These are phyloP conservation scores for Andrena dorsata DNA, from an alignment of 2,888 invertebrate species.

Conservation along the genomic window DNA sequence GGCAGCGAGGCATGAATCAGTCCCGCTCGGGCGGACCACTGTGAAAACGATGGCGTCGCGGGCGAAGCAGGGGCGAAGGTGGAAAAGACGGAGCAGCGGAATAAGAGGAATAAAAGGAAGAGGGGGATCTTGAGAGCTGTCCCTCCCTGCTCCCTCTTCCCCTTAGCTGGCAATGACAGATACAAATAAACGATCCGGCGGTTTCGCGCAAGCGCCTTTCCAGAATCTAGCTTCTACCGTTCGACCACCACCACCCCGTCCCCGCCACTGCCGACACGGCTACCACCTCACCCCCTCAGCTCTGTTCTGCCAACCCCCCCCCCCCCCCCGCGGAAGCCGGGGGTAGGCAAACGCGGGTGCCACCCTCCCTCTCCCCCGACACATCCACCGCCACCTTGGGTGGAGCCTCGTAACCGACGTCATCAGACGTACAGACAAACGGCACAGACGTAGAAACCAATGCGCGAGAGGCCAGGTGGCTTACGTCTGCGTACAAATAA, in stretches of 20 bases:
- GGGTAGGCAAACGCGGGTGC: conserved; percentile 53
- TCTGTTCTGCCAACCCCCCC: conserved; percentile 40
- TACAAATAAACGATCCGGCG: conserved; percentile 84
- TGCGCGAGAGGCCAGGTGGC: conserved; percentile 77
- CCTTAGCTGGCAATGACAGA: conserved; percentile 83
- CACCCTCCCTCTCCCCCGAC: conserved; percentile 28
- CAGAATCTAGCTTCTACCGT: conserved; percentile 64
- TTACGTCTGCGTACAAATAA: conserved; percentile 81
- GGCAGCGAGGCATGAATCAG: conserved; percentile 51
- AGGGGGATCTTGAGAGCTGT: conserved; percentile 57
- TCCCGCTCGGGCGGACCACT: conserved; percentile 40
- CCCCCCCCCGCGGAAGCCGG: conserved; percentile 41
- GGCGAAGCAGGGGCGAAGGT: conserved; percentile 34
- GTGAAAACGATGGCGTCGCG: conserved; percentile 57
- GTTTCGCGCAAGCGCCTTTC: conserved; percentile 82
- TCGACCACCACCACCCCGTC: conserved; percentile 57
- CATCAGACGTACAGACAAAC: conserved; percentile 83
- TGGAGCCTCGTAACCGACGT: conserved; percentile 82
- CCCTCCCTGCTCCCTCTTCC: conserved; percentile 67
- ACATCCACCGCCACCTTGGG: conserved; percentile 78
- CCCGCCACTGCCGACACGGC: conserved; percentile 56
- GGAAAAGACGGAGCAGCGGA: conserved; percentile 64
- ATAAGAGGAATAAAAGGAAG: conserved; percentile 61
- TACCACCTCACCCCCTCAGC: conserved; percentile 62
- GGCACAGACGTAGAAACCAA: conserved; percentile 84